Percentiles rank a stretch among this genome's conserved stretches.
Evolutionary conservation across 2,113 vertebrate species (phyloP).

Genomic region (Channa argus): DNA sequence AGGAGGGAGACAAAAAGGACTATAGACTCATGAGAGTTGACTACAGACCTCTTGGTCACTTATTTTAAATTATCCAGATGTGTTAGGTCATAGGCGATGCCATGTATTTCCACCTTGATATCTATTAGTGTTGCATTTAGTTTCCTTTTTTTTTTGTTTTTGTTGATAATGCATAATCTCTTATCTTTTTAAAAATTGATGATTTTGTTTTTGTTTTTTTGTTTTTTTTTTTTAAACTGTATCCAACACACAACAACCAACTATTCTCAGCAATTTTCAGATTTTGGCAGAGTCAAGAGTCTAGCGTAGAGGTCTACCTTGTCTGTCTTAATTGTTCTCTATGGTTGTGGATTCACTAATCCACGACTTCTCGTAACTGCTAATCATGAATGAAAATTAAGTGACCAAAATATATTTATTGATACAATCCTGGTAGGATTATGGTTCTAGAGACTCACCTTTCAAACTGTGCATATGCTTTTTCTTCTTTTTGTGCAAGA

Average conservation of each 20-base stretch:
- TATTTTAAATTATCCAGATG: constrained; percentile 80
- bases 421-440: constrained; percentile 54
- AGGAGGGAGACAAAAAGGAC: constrained; percentile 55
- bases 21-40: constrained; percentile 71
- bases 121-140: constrained; percentile 79
- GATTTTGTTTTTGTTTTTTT: constrained; percentile 48
- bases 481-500: constrained; percentile 7
- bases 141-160: constrained; percentile 59
- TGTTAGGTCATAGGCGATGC: constrained; percentile 79
- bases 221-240: constrained; percentile 54
- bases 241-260: constrained; percentile 44
- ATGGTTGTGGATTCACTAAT: constrained; percentile 55
- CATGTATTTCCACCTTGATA: constrained; percentile 81
- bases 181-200: constrained; percentile 79
- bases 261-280: constrained; percentile 38
- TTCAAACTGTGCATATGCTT: constrained; percentile 14
- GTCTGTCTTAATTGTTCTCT: constrained; percentile 50
- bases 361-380: constrained; percentile 60
- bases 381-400: constrained; percentile 73
- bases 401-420: constrained; percentile 84
- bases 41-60: constrained; percentile 75
- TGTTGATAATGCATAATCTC: constrained; percentile 80
- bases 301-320: constrained; percentile 32
- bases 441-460: constrained; percentile 29
- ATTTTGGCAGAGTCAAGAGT: constrained; percentile 36